Conservation (phyloP, 2,113 vertebrate genomes). For the Mesembrinibis cayennensis region DNA sequence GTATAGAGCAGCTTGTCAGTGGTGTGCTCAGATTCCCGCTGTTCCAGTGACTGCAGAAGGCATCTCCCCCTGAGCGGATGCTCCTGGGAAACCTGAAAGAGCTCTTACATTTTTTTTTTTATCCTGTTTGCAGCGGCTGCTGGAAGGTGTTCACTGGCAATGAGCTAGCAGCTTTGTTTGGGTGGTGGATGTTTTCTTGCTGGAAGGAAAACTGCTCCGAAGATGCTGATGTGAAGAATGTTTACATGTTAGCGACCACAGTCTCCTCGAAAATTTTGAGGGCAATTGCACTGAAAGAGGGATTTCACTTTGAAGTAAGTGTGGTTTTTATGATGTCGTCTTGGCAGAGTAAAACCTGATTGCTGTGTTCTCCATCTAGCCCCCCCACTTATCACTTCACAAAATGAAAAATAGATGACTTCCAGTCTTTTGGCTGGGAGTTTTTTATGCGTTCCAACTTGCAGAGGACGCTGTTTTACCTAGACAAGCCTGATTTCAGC, state of each 20-base stretch:
- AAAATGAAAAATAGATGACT: not conserved
- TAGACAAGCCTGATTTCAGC: not conserved
- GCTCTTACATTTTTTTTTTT: not conserved
- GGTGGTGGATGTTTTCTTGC: constrained; percentile 94
- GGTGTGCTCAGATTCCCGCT: not conserved
- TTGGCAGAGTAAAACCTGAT: not conserved
- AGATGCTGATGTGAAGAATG: constrained; percentile 66
- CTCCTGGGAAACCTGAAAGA: not conserved
- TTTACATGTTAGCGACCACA: constrained; percentile 92
- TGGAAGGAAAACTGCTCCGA: constrained; percentile 79
- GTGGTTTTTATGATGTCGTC: fast-evolving
- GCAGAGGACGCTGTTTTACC: not conserved
- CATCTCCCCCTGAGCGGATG: not conserved
- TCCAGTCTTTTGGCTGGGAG: not conserved
- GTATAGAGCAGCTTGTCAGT: not conserved
- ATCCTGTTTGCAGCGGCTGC: constrained; percentile 65
- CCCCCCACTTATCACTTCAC: fast-evolving
- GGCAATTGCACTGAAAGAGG: constrained; percentile 85
- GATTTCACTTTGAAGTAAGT: constrained; percentile 90
- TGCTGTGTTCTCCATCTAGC: fast-evolving
- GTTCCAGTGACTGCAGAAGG: not conserved
- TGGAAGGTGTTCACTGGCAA: constrained; percentile 97
- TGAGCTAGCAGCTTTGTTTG: constrained; percentile 89
- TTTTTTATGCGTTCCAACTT: fast-evolving
- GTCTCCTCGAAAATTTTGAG: constrained; percentile 93